These are phyloP conservation scores for Bursaphelenchus mucronatus DNA, from an alignment of 1,140 invertebrate species.

Conservation along the genomic window DNA sequence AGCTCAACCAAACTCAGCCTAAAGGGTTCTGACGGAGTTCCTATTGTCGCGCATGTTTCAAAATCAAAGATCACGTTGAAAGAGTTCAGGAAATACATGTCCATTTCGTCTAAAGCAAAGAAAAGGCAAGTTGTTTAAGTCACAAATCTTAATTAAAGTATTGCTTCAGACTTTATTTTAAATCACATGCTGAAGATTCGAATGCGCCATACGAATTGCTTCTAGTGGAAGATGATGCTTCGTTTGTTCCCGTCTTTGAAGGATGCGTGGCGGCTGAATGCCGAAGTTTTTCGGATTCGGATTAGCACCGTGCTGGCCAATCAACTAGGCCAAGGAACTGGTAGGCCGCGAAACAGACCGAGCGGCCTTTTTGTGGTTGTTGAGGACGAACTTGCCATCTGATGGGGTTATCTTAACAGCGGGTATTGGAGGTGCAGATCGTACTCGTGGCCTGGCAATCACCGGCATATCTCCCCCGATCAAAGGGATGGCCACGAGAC, in stretches of 20 bases:
- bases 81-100: slow-evolving; percentile 48
- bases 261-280: slow-evolving; percentile 51
- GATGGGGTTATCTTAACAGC: slow-evolving; percentile 2
- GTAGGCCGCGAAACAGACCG: too few species aligned
- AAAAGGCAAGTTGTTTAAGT: slow-evolving; percentile 42
- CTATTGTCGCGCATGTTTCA: slow-evolving; percentile 53
- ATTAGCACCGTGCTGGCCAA: slow-evolving; percentile 17
- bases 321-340: too few species aligned
- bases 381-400: neutral
- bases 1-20: slow-evolving; percentile 2
- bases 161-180: slow-evolving; percentile 54
- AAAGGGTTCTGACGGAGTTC: slow-evolving; percentile 40
- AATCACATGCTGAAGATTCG: slow-evolving; percentile 55
- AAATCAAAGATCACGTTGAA: slow-evolving; percentile 37
- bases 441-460: slow-evolving; percentile 13
- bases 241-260: slow-evolving; percentile 50
- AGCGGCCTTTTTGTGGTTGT: too few species aligned
- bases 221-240: slow-evolving; percentile 46
- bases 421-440: slow-evolving; percentile 15
- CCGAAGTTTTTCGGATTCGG: slow-evolving; percentile 40
- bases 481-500: slow-evolving; percentile 9
- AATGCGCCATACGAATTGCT: slow-evolving; percentile 51
- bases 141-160: neutral
- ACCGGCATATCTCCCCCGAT: slow-evolving; percentile 16
- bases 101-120: slow-evolving; percentile 38